These are phyloP conservation scores for Eledone cirrhosa DNA, from an alignment of 2,888 invertebrate species.

Conservation along the genomic window DNA sequence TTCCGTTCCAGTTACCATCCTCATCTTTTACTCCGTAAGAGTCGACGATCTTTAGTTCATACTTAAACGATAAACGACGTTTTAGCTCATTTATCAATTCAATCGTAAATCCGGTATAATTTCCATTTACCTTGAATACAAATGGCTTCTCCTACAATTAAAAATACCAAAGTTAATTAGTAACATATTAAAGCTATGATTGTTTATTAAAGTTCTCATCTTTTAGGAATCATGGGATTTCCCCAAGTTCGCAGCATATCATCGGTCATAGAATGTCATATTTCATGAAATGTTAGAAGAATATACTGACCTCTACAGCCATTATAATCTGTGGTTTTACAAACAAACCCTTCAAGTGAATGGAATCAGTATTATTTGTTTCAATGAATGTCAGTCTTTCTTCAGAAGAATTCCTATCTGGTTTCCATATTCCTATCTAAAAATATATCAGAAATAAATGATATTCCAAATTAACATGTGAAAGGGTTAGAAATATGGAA, in stretches of 20 bases:
- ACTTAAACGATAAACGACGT: conserved; percentile 46
- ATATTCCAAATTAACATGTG: no score
- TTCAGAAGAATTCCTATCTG: conserved; percentile 32
- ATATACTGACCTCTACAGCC: conserved; percentile 47
- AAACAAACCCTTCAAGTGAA: conserved; percentile 36
- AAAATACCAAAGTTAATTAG: background rate
- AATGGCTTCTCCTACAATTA: conserved; percentile 56
- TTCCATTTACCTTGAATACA: conserved; percentile 43
- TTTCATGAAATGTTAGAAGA: background rate
- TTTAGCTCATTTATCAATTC: conserved; percentile 48
- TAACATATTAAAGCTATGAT: no score
- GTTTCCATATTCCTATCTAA: conserved; percentile 49
- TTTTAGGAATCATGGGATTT: no score
- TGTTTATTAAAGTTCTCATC: no score
- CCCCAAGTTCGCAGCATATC: no score
- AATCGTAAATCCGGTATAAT: conserved; percentile 55
- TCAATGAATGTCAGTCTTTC: conserved; percentile 41
- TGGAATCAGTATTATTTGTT: conserved; percentile 33
- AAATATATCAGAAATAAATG: background rate
- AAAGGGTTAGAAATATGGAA: no score
- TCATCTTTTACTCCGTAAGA: conserved; percentile 40
- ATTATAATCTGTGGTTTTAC: conserved; percentile 49
- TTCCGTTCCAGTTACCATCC: conserved; percentile 49
- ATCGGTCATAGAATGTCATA: background rate
- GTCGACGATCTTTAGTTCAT: conserved; percentile 48